Evolutionary conservation across 2,797 vertebrate genomes (phyloP), one percentile per base, ranked within the genome.

Genomic region (Sebastiscus tertius): DNA sequence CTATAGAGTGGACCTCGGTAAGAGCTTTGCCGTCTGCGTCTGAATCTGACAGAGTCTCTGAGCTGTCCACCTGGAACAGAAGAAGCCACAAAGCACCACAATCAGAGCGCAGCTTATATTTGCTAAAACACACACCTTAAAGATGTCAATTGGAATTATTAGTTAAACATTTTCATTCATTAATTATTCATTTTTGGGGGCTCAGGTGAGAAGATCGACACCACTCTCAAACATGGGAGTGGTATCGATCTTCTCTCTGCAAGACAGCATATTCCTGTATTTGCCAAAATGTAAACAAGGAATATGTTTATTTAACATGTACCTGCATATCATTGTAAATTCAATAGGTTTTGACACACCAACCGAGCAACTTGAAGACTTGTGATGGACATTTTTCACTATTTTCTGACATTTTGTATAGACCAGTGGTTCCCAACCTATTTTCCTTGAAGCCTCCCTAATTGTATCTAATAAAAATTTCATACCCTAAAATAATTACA

Each of bases 1-100:
- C 98, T 0, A 99, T 97, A 77, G 98, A 99, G 90, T 99, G 98
- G 89, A 99, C 98, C 86, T 99, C 98, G 86, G 98, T 97, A 26
- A 98, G 95, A 86, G 96, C 97, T 91, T 98, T 96, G 85, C 95
- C 97, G 82, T 99, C 98, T 0, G 96, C 95, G 18, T 99, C 98
- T 0, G 98, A 99, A 85, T 99, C 98, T 0, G 98, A 99, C 87
- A 98, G 94, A 5, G 98, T 99, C 93, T 98, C 98, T 18, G 96
- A 97, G 86, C 96, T 97, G 94, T 97, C 96, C 89, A 97, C 96
- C 96, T 97, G 88, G 34, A 74, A 77, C n/a, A 81, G 9, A 59
- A 42, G 26, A 61, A 63, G 42, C 4, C 13, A 82, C 8, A 49
- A 33, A 66, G 11, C 20, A 69, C 18, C 61, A 52, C 56, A 56